Evolutionary conservation across 2,797 vertebrate species (phyloP).

Genomic region (Masticophis lateralis): DNA sequence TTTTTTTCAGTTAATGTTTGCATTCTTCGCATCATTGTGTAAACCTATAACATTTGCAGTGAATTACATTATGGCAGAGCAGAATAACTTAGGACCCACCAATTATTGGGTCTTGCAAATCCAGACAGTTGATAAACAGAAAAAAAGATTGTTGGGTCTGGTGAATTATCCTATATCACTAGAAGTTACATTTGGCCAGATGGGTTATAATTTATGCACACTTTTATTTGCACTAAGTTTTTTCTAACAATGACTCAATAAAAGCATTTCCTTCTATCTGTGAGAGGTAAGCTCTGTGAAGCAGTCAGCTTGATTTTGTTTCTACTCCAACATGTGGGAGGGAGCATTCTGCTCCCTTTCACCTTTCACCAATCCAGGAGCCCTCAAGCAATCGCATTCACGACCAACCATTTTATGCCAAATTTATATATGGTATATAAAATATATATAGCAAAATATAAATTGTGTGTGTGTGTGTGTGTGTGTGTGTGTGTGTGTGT

Average conservation of each 20-base stretch:
- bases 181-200: neutral
- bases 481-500: too few relatives aligned
- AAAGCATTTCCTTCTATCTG: neutral
- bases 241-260: neutral
- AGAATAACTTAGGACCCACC: neutral
- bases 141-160: neutral
- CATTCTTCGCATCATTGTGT: slow-evolving; percentile 4
- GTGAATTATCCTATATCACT: neutral
- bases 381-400: too few relatives aligned
- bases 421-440: too few relatives aligned
- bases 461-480: too few relatives aligned
- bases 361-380: too few relatives aligned
- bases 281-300: neutral
- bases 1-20: slow-evolving; percentile 13
- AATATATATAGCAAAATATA: too few relatives aligned
- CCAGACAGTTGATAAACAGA: neutral
- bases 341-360: too few relatives aligned
- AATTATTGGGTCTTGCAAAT: neutral
- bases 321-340: too few relatives aligned
- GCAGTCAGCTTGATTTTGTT: neutral
- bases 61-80: neutral
- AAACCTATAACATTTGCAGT: neutral
- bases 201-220: neutral
- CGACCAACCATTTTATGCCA: too few relatives aligned
- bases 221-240: neutral